A percentile compares a stretch with the other conserved stretches of the same genome.
These are phyloP conservation scores for Potamarius usumacintae DNA, from an alignment of 2,113 vertebrate species.

Conservation along the genomic window DNA sequence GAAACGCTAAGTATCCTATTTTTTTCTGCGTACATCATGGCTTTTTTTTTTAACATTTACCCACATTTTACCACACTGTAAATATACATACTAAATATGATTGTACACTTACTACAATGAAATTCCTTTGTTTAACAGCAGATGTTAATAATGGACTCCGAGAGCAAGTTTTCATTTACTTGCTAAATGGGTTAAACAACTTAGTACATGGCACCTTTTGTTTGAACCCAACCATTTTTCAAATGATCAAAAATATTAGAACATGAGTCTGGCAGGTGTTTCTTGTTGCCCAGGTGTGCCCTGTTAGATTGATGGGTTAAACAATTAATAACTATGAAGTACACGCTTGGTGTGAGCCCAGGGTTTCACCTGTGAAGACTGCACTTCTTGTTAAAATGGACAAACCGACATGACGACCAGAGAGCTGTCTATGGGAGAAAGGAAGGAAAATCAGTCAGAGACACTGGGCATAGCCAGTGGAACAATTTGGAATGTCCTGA, in stretches of 20 bases:
- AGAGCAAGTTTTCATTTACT: conserved; percentile 12
- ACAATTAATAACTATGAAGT: not conserved
- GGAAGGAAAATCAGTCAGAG: not conserved
- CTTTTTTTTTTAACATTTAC: no score
- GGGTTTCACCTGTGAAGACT: not conserved
- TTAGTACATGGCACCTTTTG: not conserved
- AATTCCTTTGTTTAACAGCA: conserved; percentile 53
- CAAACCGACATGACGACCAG: not conserved
- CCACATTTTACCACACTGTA: conserved; percentile 33
- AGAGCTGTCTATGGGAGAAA: not conserved
- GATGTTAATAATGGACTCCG: conserved; percentile 42
- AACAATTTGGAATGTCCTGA: not conserved
- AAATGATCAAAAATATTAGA: not conserved
- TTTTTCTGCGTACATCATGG: conserved; percentile 47
- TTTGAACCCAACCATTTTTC: not conserved
- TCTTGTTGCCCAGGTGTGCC: not conserved
- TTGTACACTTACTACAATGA: conserved; percentile 75
- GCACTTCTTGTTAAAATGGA: not conserved
- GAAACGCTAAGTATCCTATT: conserved; percentile 35
- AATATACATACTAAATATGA: conserved; percentile 73
- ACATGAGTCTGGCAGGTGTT: not conserved
- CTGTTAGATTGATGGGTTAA: not conserved
- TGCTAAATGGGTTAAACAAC: not conserved
- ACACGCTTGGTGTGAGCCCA: not conserved
- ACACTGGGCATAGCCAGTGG: not conserved